Evolutionary conservation across 1,140 invertebrate species (phyloP).

Genomic region (Drosophila obscura): DNA sequence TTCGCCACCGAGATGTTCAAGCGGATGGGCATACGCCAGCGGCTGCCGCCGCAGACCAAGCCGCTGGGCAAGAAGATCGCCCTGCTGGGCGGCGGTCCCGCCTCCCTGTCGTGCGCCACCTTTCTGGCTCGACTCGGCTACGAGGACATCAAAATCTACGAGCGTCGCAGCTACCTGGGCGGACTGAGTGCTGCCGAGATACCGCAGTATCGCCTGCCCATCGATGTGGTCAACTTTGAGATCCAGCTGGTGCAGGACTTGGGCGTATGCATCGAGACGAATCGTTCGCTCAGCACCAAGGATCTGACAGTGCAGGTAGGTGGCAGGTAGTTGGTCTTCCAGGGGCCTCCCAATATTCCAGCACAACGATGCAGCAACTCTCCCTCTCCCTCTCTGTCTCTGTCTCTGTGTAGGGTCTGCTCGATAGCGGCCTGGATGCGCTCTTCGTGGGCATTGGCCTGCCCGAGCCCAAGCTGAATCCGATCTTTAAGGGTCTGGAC

Average conservation of each 20-base stretch:
- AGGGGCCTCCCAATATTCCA: neutral
- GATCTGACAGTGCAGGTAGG: slow-evolving; percentile 89
- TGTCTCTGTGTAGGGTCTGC: slow-evolving; percentile 85
- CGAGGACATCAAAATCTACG: slow-evolving; percentile 95
- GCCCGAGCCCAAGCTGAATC: slow-evolving; percentile 93
- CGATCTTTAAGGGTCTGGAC: slow-evolving; percentile 92
- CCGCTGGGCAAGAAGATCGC: slow-evolving; percentile 92
- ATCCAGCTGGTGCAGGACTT: slow-evolving; percentile 95
- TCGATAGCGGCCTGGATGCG: slow-evolving; percentile 89
- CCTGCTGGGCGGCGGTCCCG: slow-evolving; percentile 96
- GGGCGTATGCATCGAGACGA: slow-evolving; percentile 93
- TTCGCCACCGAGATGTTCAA: slow-evolving; percentile 98
- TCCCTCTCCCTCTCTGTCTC: neutral
- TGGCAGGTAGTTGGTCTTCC: neutral
- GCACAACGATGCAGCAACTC: neutral
- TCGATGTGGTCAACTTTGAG: slow-evolving; percentile 96
- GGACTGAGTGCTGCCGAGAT: slow-evolving; percentile 97
- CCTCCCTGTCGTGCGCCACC: slow-evolving; percentile 98
- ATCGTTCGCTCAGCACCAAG: slow-evolving; percentile 86
- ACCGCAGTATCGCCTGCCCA: slow-evolving; percentile 97
- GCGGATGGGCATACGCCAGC: slow-evolving; percentile 96
- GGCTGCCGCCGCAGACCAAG: slow-evolving; percentile 88
- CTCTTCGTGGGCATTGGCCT: slow-evolving; percentile 98
- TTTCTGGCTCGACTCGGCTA: slow-evolving; percentile 97
- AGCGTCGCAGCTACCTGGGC: slow-evolving; percentile 93